phyloP scores from a whole-genome alignment of 2,113 vertebrate genomes.

The Gila orcuttii region DNA sequence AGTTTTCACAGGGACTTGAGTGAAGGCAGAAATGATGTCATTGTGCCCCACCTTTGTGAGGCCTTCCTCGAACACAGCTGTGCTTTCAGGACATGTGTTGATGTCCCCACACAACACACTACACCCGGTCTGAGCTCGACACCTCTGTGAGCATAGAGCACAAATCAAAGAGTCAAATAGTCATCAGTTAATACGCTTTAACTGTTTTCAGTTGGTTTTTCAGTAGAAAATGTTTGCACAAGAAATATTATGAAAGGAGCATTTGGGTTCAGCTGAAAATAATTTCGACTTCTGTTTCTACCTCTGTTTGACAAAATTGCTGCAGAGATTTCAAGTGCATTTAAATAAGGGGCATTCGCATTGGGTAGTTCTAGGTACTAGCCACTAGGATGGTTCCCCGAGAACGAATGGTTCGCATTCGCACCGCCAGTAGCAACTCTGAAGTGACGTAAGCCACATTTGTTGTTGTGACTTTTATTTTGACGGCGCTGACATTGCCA shows the following conservation, averaged over 20 bases:
- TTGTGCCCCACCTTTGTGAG: constrained; percentile 24
- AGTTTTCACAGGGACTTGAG: constrained; percentile 35
- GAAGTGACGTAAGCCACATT: too few species aligned
- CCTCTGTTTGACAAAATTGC: background rate
- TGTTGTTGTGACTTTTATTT: too few species aligned
- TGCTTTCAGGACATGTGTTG: constrained; percentile 36
- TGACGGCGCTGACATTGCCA: too few species aligned
- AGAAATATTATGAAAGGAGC: background rate
- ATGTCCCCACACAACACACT: constrained; percentile 32
- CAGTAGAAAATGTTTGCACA: background rate
- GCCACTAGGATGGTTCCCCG: too few species aligned
- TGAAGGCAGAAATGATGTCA: constrained; percentile 56
- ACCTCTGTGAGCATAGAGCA: background rate
- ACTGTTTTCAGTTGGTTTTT: background rate
- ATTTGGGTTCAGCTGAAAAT: constrained; percentile 1
- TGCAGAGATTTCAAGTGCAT: too few species aligned
- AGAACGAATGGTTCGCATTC: too few species aligned
- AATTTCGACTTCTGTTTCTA: background rate
- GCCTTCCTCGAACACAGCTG: constrained; percentile 53
- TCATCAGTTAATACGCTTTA: background rate
- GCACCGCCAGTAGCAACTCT: too few species aligned
- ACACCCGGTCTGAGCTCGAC: background rate
- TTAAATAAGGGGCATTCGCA: too few species aligned
- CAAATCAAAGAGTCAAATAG: constrained; percentile 12
- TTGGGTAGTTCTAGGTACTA: too few species aligned